These are phyloP conservation scores for Pinctada fucata DNA, from an alignment of 2,888 invertebrate genomes.

Conservation along the genomic window DNA sequence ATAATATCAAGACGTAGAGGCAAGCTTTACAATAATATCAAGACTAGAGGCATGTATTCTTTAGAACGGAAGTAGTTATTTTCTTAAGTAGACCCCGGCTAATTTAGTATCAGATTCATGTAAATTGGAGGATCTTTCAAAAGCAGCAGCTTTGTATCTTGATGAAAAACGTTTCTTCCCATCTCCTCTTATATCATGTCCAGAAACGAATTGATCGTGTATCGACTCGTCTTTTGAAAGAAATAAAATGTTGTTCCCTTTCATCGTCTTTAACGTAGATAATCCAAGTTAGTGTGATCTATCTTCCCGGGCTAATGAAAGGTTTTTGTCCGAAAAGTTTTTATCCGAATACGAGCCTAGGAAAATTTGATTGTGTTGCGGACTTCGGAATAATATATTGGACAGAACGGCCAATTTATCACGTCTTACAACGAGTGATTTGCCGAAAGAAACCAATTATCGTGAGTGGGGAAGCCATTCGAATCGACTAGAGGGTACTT, in stretches of 20 bases:
- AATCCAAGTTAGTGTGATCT: neutral
- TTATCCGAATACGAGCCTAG: neutral
- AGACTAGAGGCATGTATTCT: no score
- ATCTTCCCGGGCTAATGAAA: neutral
- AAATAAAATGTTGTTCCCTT: neutral
- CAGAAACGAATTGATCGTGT: neutral
- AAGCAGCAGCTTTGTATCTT: no score
- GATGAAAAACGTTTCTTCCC: no score
- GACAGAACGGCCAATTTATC: slow-evolving; percentile 1
- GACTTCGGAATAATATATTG: neutral
- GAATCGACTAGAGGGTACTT: no score
- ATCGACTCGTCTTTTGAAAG: neutral
- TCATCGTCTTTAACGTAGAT: neutral
- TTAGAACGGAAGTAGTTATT: no score
- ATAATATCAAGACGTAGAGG: no score
- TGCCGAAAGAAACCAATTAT: neutral
- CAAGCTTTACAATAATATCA: no score
- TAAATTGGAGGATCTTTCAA: no score
- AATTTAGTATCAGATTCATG: no score
- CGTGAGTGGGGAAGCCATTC: neutral
- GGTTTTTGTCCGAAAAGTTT: neutral
- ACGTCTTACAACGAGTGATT: neutral
- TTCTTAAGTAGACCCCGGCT: no score
- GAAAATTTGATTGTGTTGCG: neutral
- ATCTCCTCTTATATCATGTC: no score